These are phyloP conservation scores for Choreutis nemorana DNA, from an alignment of 2,888 invertebrate genomes.

Conservation along the genomic window DNA sequence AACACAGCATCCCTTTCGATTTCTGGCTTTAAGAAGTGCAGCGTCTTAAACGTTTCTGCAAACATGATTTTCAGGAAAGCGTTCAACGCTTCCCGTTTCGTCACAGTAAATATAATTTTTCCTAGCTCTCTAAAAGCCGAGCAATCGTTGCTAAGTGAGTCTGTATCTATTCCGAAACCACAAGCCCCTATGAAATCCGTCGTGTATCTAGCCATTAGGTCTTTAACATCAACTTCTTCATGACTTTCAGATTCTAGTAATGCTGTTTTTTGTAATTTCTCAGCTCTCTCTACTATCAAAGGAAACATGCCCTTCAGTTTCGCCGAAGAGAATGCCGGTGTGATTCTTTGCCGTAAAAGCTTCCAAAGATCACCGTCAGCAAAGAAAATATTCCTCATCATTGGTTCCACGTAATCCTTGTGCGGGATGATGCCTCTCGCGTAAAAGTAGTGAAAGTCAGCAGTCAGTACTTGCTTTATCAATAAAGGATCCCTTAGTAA, in stretches of 20 bases:
- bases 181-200: slow-evolving; percentile 25
- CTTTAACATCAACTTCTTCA: slow-evolving; percentile 15
- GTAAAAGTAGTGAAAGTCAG: slow-evolving; percentile 14
- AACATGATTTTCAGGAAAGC: slow-evolving; percentile 15
- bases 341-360: slow-evolving; percentile 9
- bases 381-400: slow-evolving; percentile 13
- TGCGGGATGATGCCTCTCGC: slow-evolving; percentile 10
- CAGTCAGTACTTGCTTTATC: slow-evolving; percentile 12
- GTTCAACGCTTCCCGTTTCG: slow-evolving; percentile 14
- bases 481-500: slow-evolving; percentile 16
- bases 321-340: slow-evolving; percentile 14
- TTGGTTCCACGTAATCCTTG: slow-evolving; percentile 11
- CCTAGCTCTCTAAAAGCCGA: slow-evolving; percentile 20
- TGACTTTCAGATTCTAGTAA: slow-evolving; percentile 3
- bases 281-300: slow-evolving; percentile 13
- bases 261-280: slow-evolving; percentile 7
- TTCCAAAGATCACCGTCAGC: slow-evolving; percentile 15
- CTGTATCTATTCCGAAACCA: slow-evolving; percentile 24
- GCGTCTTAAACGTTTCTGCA: slow-evolving; percentile 16
- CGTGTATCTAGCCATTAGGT: slow-evolving; percentile 25
- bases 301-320: slow-evolving; percentile 19
- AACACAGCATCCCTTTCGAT: slow-evolving; percentile 16
- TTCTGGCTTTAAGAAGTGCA: slow-evolving; percentile 13
- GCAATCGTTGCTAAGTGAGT: slow-evolving; percentile 20
- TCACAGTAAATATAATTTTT: slow-evolving; percentile 14